Evolutionary conservation across 1,140 invertebrate genomes (phyloP).

Genomic region (Bombus sylvicola): DNA sequence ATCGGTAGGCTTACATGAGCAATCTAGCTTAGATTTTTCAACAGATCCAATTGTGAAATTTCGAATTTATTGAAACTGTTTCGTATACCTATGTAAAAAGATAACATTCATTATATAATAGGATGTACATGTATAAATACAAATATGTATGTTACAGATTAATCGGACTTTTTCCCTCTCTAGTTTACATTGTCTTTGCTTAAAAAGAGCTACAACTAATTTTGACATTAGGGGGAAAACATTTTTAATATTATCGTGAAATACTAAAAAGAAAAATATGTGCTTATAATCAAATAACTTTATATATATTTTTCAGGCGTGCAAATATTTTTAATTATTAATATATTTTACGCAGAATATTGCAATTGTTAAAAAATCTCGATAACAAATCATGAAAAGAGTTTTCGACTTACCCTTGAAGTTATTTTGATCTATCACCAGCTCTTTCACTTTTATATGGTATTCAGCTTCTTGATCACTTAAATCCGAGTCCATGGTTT

Average conservation of each 20-base stretch:
- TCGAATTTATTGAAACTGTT: not conserved
- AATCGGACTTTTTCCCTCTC: no score
- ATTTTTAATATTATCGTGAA: no score
- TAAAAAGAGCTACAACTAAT: no score
- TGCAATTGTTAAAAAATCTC: not conserved
- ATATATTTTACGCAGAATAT: not conserved
- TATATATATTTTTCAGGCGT: not conserved
- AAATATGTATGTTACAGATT: no score
- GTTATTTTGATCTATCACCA: not conserved
- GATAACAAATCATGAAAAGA: not conserved
- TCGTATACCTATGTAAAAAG: not conserved
- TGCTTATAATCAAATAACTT: not conserved
- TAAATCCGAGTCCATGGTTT: conserved; percentile 61
- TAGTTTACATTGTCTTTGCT: no score
- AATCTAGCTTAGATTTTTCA: not conserved
- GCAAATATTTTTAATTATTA: not conserved
- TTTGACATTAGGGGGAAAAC: no score
- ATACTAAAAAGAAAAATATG: no score
- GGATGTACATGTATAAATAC: no score
- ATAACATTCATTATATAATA: not conserved
- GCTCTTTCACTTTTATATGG: not conserved
- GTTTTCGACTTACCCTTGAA: not conserved
- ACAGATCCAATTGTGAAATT: not conserved
- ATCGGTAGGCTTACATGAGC: not conserved
- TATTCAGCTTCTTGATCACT: conserved; percentile 58